These are phyloP conservation scores for Clarias magur DNA, from an alignment of 2,113 vertebrate species.

Conservation along the genomic window DNA sequence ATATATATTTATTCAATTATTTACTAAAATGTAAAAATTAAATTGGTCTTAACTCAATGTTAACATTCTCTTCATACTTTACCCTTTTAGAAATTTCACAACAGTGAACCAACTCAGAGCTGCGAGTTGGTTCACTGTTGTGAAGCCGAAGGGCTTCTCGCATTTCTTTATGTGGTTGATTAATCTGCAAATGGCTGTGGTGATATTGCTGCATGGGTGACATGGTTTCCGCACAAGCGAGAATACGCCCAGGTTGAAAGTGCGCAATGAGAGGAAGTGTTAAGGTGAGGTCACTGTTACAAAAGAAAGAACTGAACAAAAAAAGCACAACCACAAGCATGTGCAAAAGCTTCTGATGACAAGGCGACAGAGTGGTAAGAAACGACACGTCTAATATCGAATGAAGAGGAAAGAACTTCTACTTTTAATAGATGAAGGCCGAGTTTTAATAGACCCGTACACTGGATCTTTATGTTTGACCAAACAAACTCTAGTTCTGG, in stretches of 20 bases:
- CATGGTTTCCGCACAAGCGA: neutral
- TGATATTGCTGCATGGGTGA: neutral
- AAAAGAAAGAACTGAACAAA: neutral
- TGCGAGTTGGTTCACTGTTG: too few species aligned
- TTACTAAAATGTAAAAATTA: neutral
- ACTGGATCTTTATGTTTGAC: neutral
- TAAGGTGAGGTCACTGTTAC: neutral
- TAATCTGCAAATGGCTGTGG: neutral
- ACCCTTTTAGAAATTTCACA: neutral
- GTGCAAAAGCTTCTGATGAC: neutral
- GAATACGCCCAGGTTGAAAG: neutral
- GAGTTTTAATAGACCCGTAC: neutral
- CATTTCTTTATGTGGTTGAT: neutral
- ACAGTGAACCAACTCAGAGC: neutral
- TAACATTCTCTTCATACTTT: neutral
- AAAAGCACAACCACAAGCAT: neutral
- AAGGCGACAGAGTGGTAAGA: neutral
- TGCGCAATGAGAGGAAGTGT: constrained; percentile 8
- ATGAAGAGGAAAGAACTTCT: neutral
- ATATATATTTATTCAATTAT: neutral
- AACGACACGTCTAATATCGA: neutral
- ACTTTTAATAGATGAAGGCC: neutral
- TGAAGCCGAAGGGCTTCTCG: neutral
- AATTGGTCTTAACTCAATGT: neutral
- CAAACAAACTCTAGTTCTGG: neutral